phyloP scores from a whole-genome alignment of 2,888 invertebrate species.

The Diadegma fenestrale region DNA sequence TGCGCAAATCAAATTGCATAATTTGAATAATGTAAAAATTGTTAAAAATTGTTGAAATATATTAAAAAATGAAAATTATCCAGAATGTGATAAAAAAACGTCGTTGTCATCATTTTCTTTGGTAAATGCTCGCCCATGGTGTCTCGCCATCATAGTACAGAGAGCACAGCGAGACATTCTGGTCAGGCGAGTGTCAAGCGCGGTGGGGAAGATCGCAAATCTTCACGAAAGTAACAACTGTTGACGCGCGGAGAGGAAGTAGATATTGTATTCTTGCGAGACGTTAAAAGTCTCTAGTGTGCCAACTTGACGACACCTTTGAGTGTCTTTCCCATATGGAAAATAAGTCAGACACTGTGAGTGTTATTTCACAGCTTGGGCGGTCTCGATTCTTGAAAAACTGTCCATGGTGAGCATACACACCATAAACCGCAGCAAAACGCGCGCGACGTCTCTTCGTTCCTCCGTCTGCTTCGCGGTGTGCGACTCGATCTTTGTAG shows the following conservation, averaged over 20 bases:
- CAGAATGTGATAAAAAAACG: too few species aligned
- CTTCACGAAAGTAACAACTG: slow-evolving; percentile 56
- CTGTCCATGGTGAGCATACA: slow-evolving; percentile 58
- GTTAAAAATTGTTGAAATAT: too few species aligned
- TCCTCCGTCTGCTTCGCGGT: slow-evolving; percentile 25
- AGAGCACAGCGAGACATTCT: too few species aligned
- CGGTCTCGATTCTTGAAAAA: slow-evolving; percentile 64
- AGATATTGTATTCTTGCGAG: slow-evolving; percentile 5
- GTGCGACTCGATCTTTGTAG: too few species aligned
- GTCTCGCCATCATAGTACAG: too few species aligned
- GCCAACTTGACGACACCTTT: slow-evolving; percentile 4
- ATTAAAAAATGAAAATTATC: too few species aligned
- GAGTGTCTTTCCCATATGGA: not conserved
- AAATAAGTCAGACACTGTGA: slow-evolving; percentile 15
- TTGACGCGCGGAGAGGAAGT: slow-evolving; percentile 53
- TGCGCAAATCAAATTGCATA: too few species aligned
- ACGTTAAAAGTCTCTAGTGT: slow-evolving; percentile 15
- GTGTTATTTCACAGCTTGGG: slow-evolving; percentile 63
- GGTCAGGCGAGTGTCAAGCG: not conserved
- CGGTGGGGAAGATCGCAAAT: slow-evolving; percentile 46
- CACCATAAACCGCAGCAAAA: slow-evolving; percentile 66
- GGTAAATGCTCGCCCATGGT: too few species aligned
- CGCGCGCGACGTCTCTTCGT: slow-evolving; percentile 8
- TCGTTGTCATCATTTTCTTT: too few species aligned
- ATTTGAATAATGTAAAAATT: too few species aligned